Evolutionary conservation across 2,888 invertebrate genomes (phyloP).

Genomic region (Morpho deidamia): DNA sequence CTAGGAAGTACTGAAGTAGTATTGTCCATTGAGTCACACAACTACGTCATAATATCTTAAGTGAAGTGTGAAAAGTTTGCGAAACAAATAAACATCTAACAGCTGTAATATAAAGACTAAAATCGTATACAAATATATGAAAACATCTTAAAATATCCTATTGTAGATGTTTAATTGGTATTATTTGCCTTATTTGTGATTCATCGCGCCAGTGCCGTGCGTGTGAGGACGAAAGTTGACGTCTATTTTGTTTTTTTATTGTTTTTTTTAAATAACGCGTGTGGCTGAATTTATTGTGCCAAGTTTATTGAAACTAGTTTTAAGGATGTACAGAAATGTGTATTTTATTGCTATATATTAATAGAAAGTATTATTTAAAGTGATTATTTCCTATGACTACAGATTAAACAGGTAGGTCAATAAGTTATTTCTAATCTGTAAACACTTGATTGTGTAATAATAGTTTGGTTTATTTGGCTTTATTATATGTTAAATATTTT

Average conservation of each 20-base stretch:
- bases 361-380: neutral
- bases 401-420: no score
- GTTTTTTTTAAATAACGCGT: conserved; percentile 32
- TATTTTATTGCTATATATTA: neutral
- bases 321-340: neutral
- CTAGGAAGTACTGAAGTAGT: conserved; percentile 6
- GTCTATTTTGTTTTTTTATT: conserved; percentile 34
- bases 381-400: no score
- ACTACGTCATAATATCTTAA: conserved; percentile 8
- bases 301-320: conserved; percentile 30
- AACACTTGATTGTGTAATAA: no score
- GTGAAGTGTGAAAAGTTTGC: conserved; percentile 5
- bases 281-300: conserved; percentile 27
- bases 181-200: conserved; percentile 70
- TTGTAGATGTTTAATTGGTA: conserved; percentile 60
- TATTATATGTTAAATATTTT: no score
- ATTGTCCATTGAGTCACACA: neutral
- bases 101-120: conserved; percentile 34
- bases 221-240: conserved; percentile 47
- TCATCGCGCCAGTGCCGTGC: conserved; percentile 62
- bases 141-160: conserved; percentile 38
- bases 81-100: conserved; percentile 28
- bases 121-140: conserved; percentile 35
- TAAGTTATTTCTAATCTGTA: no score
- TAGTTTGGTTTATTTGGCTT: no score